phyloP scores from a whole-genome alignment of 2,797 vertebrate genomes.

The Pseudochirops corinnae region DNA sequence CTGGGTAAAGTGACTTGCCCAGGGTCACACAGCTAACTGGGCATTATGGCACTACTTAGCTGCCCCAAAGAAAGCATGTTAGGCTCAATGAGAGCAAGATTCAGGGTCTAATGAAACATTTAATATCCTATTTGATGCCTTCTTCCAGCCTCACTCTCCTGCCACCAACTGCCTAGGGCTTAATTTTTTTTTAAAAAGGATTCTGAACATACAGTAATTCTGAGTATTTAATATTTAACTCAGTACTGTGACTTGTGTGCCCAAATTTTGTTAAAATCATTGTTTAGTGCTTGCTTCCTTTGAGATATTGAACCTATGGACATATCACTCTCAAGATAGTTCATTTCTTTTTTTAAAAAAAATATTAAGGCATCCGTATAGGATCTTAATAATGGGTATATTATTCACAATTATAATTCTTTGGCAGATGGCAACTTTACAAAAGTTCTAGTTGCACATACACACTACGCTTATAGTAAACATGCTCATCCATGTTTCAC shows the following conservation, averaged over 20 bases:
- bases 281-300: background rate
- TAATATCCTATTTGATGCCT: background rate
- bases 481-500: background rate
- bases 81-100: background rate
- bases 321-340: background rate
- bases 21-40: background rate
- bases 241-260: background rate
- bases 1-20: background rate
- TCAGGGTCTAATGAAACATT: background rate
- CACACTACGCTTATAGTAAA: background rate
- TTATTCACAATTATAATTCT: background rate
- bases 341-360: background rate
- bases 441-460: background rate
- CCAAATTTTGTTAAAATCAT: constrained; percentile 1
- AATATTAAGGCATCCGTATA: background rate
- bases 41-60: background rate
- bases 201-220: background rate
- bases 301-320: background rate
- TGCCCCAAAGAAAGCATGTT: background rate
- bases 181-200: background rate
- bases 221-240: constrained; percentile 26
- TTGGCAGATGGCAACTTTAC: background rate
- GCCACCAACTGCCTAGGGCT: background rate
- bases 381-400: background rate
- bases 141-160: background rate